Percentiles rank a stretch among this genome's conserved stretches.
Conservation (phyloP, 2,797 vertebrate genomes). For the Hydrophis major region DNA sequence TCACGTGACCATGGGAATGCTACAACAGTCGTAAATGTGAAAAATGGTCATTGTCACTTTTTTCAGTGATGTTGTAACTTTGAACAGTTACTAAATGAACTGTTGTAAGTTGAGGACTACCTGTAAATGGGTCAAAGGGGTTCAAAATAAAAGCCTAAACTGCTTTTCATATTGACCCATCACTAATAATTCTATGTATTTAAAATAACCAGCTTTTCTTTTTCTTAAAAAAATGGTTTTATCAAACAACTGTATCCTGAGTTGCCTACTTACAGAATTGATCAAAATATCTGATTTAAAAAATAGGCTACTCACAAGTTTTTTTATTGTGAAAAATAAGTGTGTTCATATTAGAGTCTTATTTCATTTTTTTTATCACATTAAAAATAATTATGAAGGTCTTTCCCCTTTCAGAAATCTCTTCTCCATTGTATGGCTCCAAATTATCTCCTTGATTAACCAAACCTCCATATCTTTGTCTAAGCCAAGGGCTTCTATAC, state of each 20-base stretch:
- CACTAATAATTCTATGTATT: not conserved
- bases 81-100: not conserved
- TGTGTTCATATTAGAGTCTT: not conserved
- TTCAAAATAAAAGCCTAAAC: not conserved
- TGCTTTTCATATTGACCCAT: not conserved
- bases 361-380: not conserved
- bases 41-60: not conserved
- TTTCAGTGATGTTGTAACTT: not conserved
- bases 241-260: not conserved
- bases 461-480: not conserved
- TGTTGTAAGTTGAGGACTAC: not conserved
- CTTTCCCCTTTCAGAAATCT: not conserved
- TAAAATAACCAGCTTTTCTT: not conserved
- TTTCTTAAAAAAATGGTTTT: not conserved
- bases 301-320: not conserved
- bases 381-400: not conserved
- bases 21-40: not conserved
- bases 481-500: not conserved
- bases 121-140: not conserved
- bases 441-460: not conserved
- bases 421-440: not conserved
- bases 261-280: not conserved
- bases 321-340: not conserved
- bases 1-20: not conserved
- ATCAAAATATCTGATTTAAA: too few relatives aligned